Conservation (phyloP, 37 sponge, comb jelly and placozoan species). For the Halichondria panicea region DNA sequence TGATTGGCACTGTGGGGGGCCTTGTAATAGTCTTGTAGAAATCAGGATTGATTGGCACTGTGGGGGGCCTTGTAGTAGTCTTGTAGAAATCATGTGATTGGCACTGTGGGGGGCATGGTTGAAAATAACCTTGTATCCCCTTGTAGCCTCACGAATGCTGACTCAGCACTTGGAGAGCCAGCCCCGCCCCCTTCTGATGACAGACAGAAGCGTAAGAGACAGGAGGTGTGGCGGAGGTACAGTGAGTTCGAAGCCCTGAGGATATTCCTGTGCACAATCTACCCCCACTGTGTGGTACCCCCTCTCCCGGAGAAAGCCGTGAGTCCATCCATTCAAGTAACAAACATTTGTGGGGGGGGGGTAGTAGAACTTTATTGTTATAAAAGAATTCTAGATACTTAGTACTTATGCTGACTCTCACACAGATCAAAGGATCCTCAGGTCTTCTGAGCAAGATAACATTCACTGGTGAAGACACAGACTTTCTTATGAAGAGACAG, state of each 20-base stretch:
- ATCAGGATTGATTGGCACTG: too few relatives aligned
- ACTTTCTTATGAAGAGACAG: slow-evolving; percentile 57
- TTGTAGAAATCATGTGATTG: too few relatives aligned
- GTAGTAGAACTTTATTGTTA: neutral
- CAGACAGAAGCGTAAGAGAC: slow-evolving; percentile 8
- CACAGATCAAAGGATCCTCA: slow-evolving; percentile 63
- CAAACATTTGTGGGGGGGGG: neutral
- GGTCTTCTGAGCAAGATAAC: slow-evolving; percentile 70
- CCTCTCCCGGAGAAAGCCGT: slow-evolving; percentile 79
- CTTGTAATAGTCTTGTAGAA: too few relatives aligned
- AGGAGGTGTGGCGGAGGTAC: slow-evolving; percentile 82
- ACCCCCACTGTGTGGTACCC: slow-evolving; percentile 70
- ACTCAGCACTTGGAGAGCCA: too few relatives aligned
- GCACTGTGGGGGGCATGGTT: too few relatives aligned
- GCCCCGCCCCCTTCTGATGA: neutral
- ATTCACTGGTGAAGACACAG: slow-evolving; percentile 70
- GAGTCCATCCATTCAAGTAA: too few relatives aligned
- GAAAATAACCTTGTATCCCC: too few relatives aligned
- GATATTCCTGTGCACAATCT: slow-evolving; percentile 55
- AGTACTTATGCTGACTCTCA: neutral
- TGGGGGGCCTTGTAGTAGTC: too few relatives aligned
- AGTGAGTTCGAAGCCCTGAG: slow-evolving; percentile 78
- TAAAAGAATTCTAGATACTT: neutral
- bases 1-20: too few relatives aligned
- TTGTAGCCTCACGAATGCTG: too few relatives aligned